Percentiles rank a stretch among this genome's conserved stretches.
Evolutionary conservation across 1,140 invertebrate genomes (phyloP).

Genomic region (Drosophila saltans): DNA sequence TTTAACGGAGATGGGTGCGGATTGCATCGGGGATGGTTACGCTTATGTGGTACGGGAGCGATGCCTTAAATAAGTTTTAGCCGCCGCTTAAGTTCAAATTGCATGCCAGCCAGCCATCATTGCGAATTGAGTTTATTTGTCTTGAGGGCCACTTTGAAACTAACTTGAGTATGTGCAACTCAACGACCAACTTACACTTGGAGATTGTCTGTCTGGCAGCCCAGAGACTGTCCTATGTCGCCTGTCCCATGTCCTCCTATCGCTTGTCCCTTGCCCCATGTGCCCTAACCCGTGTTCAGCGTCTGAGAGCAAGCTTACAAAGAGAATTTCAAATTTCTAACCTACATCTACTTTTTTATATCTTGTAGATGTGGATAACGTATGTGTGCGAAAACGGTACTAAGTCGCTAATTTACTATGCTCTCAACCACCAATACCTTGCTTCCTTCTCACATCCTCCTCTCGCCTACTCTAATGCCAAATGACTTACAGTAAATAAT

Average conservation of each 20-base stretch:
- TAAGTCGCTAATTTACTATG: conserved; percentile 66
- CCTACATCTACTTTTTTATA: not conserved
- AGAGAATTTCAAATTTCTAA: conserved; percentile 53
- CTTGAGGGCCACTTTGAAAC: conserved; percentile 40
- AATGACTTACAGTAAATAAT: conserved; percentile 13
- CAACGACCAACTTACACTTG: conserved; percentile 38
- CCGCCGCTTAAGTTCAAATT: conserved; percentile 46
- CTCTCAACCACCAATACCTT: conserved; percentile 26
- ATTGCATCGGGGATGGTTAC: not conserved
- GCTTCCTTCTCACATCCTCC: not conserved
- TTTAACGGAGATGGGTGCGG: not conserved
- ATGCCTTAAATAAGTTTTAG: conserved; percentile 56
- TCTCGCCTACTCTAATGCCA: not conserved
- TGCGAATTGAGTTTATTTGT: conserved; percentile 53
- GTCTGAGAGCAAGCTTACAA: conserved; percentile 32
- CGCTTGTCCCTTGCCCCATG: not conserved
- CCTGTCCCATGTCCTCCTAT: not conserved
- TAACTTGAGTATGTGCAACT: conserved; percentile 43
- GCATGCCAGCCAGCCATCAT: conserved; percentile 54
- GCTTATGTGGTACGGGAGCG: conserved; percentile 11
- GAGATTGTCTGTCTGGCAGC: conserved; percentile 31
- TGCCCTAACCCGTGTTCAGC: not conserved
- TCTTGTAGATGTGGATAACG: conserved; percentile 19
- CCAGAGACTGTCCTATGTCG: too few species aligned
- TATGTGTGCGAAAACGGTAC: conserved; percentile 24